Base-by-base conservation (phyloP, 30 jellyfish, hydroid and myxozoan genomes). In the Nemopilema nomurai region DNA sequence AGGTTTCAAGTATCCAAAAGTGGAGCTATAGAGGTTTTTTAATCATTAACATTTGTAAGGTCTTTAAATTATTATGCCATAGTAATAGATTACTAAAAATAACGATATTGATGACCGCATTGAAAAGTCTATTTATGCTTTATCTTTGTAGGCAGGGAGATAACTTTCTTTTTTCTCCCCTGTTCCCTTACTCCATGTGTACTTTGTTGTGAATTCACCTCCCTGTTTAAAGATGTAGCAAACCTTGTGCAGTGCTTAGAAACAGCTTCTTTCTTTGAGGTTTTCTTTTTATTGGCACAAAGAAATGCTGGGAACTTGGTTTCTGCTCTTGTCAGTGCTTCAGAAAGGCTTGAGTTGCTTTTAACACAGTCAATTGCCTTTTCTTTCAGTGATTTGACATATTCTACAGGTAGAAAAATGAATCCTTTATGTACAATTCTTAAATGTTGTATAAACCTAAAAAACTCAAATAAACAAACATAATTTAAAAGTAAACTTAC, bases 201-300 rank as follows among this genome's bases (percentile, higher is more conserved):
- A 41, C 57, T 3, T 41, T 41, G 57, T 41, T 41, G 57, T 41
- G 57, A 41, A 41, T 41, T 41, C 13, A 41, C 57, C 57, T 41
- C 57, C 57, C 76, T 4, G 76, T 67, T 67, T 67, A 19, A 63
- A 22, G 49, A 0, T 31, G 29, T 67, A 22, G 76, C 76, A 67
- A 67, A 67, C 33, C 76, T 67, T 67, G 76, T 31, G 33, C 33
- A 31, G 76, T 67, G 76, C 76, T 21, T 67, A 22, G 76, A 28
- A 67, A 67, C 51, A 0, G 33, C 33, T 67, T 67, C 76, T 67
- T 28, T 31, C 76, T 67, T 67, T 67, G 76, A 31, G 50, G 33
- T 67, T 31, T 67, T 67, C 76, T 67, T 67, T 16, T 28, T 31
- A 0, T 67, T 67, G 29, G 76, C 18, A 22, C 50, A 67, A 18